Evolutionary conservation across 2,888 invertebrate species (phyloP).

Genomic region (Antheraea yamamai): DNA sequence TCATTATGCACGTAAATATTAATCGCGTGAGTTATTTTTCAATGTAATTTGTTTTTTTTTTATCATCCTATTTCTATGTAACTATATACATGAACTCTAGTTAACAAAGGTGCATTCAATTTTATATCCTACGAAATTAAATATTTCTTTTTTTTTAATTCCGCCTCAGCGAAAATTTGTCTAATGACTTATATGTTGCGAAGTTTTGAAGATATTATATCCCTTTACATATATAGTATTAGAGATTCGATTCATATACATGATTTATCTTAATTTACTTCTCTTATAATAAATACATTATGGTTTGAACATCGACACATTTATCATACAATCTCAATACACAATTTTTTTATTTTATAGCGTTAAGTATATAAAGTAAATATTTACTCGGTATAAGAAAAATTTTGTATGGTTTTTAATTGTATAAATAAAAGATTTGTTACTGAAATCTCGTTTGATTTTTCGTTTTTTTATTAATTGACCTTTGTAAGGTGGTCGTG

Average conservation of each 20-base stretch:
- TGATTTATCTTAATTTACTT: too few species aligned
- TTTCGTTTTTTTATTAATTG: neutral
- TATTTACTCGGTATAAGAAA: neutral
- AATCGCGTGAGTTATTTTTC: neutral
- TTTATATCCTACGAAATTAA: neutral
- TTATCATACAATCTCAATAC: neutral
- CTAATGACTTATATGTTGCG: too few species aligned
- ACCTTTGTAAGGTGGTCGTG: too few species aligned
- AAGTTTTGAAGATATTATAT: too few species aligned
- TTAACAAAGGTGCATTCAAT: neutral
- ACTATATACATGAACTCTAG: neutral
- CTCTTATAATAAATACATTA: too few species aligned
- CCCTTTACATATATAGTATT: too few species aligned
- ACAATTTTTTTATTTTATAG: neutral
- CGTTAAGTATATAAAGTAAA: neutral
- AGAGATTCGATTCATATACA: too few species aligned
- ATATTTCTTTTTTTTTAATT: too few species aligned
- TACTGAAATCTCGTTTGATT: constrained; percentile 5
- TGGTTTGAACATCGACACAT: neutral
- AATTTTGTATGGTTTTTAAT: neutral
- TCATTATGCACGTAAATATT: neutral
- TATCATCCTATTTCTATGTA: neutral
- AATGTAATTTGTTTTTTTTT: neutral
- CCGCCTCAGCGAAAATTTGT: too few species aligned
- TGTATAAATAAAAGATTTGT: constrained; percentile 5